Conservation (phyloP, 2,113 vertebrate species). For the Sphaerodactylus townsendi region DNA sequence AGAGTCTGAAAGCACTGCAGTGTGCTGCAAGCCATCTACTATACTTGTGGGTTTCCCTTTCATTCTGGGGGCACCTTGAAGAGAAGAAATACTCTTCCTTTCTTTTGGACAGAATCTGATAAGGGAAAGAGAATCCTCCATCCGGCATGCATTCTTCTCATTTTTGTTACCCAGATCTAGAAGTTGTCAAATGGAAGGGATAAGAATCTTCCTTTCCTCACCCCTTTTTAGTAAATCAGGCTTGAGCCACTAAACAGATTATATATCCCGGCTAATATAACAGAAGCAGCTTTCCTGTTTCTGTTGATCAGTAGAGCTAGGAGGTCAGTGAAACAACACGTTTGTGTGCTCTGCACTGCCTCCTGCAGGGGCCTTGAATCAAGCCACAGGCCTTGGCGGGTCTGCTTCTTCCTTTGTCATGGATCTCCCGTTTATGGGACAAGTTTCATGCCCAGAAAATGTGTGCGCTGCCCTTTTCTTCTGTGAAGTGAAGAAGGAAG, state of each 20-base stretch:
- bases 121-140: neutral
- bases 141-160: no score
- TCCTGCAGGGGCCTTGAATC: neutral
- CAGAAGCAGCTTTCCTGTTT: neutral
- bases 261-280: neutral
- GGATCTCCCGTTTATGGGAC: neutral
- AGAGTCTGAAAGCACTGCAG: neutral
- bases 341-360: neutral
- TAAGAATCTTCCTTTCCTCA: neutral
- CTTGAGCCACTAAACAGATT: no score
- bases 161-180: no score
- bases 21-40: neutral
- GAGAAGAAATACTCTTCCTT: neutral
- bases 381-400: no score
- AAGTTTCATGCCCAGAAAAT: neutral
- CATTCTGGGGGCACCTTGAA: neutral
- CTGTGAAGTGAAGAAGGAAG: neutral
- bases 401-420: neutral
- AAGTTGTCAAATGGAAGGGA: neutral
- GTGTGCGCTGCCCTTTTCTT: neutral
- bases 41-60: neutral
- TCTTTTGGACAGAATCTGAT: neutral
- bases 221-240: neutral
- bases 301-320: neutral
- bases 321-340: neutral